These are phyloP conservation scores for Merluccius polli DNA, from an alignment of 2,797 vertebrate species.

Conservation along the genomic window DNA sequence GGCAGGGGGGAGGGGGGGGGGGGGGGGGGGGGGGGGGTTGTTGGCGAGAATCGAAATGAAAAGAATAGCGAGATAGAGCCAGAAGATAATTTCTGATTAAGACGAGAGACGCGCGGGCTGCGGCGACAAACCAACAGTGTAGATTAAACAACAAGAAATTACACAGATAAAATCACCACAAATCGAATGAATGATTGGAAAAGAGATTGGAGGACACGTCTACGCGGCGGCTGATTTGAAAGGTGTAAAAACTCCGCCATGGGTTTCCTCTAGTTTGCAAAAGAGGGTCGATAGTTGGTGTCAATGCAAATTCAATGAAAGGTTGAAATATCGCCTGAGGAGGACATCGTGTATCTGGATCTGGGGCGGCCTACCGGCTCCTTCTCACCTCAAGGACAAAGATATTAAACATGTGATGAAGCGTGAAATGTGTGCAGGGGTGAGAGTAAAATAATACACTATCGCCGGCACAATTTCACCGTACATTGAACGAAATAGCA, in stretches of 20 bases:
- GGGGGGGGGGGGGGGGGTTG: background rate
- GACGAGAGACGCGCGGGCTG: background rate
- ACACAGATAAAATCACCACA: background rate
- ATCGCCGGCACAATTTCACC: background rate
- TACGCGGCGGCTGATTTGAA: background rate
- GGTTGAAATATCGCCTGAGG: background rate
- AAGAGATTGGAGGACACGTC: background rate
- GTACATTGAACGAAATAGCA: background rate
- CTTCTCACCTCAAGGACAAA: background rate
- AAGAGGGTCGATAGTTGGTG: too few relatives aligned
- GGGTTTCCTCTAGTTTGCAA: too few relatives aligned
- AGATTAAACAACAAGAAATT: background rate
- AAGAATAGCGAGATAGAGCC: background rate
- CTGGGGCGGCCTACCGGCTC: background rate
- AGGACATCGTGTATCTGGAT: background rate
- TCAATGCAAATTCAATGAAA: background rate
- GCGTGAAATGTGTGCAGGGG: background rate
- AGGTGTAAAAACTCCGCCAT: too few relatives aligned
- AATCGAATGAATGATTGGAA: background rate
- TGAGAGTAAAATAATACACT: background rate
- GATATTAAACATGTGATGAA: background rate
- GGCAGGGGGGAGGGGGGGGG: background rate
- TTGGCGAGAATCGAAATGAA: conserved; percentile 1
- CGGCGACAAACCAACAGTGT: background rate
- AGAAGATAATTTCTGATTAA: background rate